Percentiles rank a stretch among this genome's conserved stretches.
These are phyloP conservation scores for Labia minor DNA, from an alignment of 2,888 invertebrate species.

Conservation along the genomic window DNA sequence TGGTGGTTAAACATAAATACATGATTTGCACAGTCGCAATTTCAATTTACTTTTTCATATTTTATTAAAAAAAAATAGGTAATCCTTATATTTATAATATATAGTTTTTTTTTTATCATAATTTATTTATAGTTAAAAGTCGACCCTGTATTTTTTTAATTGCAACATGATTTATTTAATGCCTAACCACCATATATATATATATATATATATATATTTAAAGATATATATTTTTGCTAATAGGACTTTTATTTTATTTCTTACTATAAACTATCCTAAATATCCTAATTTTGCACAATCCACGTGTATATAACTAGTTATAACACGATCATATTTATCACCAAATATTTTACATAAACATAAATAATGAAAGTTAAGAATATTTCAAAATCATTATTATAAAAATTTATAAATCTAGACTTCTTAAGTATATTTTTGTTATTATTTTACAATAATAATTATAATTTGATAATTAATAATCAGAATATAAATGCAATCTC, in stretches of 20 bases:
- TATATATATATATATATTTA: background rate
- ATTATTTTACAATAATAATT: no score
- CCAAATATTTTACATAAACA: background rate
- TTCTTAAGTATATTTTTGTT: no score
- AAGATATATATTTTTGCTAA: background rate
- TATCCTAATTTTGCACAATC: background rate
- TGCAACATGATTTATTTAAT: background rate
- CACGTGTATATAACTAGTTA: background rate
- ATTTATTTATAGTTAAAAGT: background rate
- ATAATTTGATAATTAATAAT: no score
- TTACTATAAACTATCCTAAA: background rate
- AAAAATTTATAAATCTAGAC: no score
- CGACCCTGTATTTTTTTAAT: slow-evolving; percentile 13
- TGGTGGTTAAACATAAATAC: background rate
- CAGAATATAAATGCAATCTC: no score
- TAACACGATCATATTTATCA: background rate
- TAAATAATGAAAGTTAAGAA: no score
- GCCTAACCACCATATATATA: slow-evolving; percentile 2
- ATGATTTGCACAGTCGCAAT: no score
- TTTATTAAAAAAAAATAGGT: background rate
- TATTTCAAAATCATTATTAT: no score
- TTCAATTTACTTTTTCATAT: background rate
- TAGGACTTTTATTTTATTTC: background rate
- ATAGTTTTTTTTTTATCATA: background rate
- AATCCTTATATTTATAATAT: background rate